Evolutionary conservation across 2,888 invertebrate genomes (phyloP), one percentile per base, ranked within the genome.

Genomic region (Leptinotarsa rubiginosa): DNA sequence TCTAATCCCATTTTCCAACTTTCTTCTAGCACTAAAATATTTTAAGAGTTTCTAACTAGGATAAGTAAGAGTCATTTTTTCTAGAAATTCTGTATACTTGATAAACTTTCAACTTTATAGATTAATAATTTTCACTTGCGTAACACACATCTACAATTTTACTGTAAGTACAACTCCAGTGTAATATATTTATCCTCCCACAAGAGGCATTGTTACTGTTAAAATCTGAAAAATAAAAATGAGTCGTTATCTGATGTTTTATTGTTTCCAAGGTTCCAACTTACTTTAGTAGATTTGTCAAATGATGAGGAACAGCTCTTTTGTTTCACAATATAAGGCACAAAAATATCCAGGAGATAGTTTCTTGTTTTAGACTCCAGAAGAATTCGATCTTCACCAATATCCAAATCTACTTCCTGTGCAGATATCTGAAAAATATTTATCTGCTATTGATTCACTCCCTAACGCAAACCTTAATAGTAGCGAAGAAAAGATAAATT

Each of bases 351-450:
- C 67, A 94, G 89, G 12, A 90, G 84, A 80, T 92, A 91, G 77
- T 90, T 91, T 76, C 89, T 86, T 56, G 90, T 91, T 75, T 89
- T 89, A 0, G 91, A 91, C 81, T 93, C 92, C 56, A 95, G 85
- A 15, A 94, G 88, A 73, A 95, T 89, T 74, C 95, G 90, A 87
- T 95, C 95, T 84, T 93, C 93, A n/a, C 94, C 93, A 41, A 95
- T 87, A 86, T 94, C 92, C 72, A 95, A 84, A 64, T 89, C 89
- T 54, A 94, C 84, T 84, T 94, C 93, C 80, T 90, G 90, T 0
- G 91, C 85, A 70, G 91, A 90, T 74, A 90, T 87, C 92, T 93
- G 47, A 49, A 78, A 75, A 52, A 41, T 41, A 10, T 41, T 10
- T 10, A 2, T 41, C 41, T 41, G 41, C 41, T 41, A 41, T 41